Evolutionary conservation across 2,888 invertebrate genomes (phyloP).

Genomic region (Harpalus rufipes): DNA sequence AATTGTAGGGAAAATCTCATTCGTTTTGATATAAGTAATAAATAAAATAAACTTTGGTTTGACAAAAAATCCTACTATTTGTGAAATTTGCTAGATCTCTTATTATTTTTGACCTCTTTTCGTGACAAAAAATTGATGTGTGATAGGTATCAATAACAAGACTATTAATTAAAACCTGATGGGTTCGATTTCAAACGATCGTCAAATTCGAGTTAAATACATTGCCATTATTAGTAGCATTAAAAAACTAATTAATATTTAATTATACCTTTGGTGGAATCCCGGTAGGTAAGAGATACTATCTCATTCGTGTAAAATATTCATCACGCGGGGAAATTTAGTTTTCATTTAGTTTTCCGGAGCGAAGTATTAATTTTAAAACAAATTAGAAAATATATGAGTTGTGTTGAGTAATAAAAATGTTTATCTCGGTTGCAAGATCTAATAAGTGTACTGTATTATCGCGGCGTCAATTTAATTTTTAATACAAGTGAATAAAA

Average conservation of each 20-base stretch:
- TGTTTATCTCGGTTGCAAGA: conserved; percentile 36
- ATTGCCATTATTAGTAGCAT: conserved; percentile 29
- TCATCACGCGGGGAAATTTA: conserved; percentile 34
- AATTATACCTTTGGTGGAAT: conserved; percentile 34
- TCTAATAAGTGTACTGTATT: conserved; percentile 55
- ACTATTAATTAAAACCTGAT: conserved; percentile 19
- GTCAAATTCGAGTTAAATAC: conserved; percentile 25
- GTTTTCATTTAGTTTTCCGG: conserved; percentile 48
- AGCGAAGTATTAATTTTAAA: conserved; percentile 44
- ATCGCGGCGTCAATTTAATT: conserved; percentile 54
- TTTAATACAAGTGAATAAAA: conserved; percentile 51
- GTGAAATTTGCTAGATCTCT: too few species aligned
- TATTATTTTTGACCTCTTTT: background rate
- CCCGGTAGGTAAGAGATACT: background rate
- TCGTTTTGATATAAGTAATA: too few species aligned
- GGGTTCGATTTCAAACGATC: conserved; percentile 19
- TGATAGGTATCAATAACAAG: conserved; percentile 25
- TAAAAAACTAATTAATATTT: conserved; percentile 53
- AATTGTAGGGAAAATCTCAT: too few species aligned
- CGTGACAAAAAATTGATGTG: background rate
- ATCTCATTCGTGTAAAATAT: conserved; percentile 39
- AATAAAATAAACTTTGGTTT: too few species aligned
- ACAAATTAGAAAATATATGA: conserved; percentile 49
- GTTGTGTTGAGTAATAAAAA: conserved; percentile 51
- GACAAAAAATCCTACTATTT: too few species aligned